Conservation (phyloP, 2,888 invertebrate species). For the Hyposoter didymator region DNA sequence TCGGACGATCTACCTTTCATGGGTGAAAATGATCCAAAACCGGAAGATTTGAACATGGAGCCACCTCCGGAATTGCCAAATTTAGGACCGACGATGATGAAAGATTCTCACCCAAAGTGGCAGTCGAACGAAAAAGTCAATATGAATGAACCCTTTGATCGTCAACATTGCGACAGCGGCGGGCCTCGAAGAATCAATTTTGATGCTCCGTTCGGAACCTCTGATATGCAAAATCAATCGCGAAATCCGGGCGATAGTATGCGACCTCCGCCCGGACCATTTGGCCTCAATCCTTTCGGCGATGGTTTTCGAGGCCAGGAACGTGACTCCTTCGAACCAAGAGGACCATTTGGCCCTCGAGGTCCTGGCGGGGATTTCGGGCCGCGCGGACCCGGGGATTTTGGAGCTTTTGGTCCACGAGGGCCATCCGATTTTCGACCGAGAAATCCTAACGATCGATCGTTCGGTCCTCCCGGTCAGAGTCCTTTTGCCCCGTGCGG, state of each 20-base stretch:
- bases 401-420: conserved; percentile 39
- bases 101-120: conserved; percentile 39
- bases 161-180: conserved; percentile 10
- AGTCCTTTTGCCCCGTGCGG: conserved; percentile 50
- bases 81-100: conserved; percentile 73
- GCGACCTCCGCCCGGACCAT: conserved; percentile 41
- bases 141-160: conserved; percentile 27
- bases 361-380: conserved; percentile 25
- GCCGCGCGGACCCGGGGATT: conserved; percentile 12
- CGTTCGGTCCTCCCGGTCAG: conserved; percentile 26
- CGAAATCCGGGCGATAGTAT: conserved; percentile 47
- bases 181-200: conserved; percentile 56
- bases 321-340: conserved; percentile 12
- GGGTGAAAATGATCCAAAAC: conserved; percentile 81
- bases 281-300: conserved; percentile 50
- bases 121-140: conserved; percentile 11
- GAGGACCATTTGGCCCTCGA: conserved; percentile 38
- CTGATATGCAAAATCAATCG: conserved; percentile 60
- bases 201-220: conserved; percentile 58
- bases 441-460: conserved; percentile 55
- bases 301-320: conserved; percentile 37
- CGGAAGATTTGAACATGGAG: conserved; percentile 81
- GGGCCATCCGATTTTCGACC: conserved; percentile 48
- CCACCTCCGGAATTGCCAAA: conserved; percentile 81
- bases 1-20: conserved; percentile 79